Conservation (phyloP, 2,797 vertebrate species). For the Xiphophorus birchmanni region DNA sequence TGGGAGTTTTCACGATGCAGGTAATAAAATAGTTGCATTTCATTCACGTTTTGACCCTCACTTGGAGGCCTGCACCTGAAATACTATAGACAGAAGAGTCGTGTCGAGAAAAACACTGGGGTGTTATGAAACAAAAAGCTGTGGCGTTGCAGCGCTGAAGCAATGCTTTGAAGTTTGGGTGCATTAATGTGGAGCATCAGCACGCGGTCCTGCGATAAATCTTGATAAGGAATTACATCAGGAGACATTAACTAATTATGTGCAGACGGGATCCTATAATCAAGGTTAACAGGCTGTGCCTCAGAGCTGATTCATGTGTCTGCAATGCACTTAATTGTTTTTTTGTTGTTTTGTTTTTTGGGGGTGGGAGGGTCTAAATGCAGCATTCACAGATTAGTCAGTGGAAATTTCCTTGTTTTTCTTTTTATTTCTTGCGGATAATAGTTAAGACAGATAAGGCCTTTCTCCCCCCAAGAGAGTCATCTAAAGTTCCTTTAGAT, state of each 20-base stretch:
- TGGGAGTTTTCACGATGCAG: conserved; percentile 96
- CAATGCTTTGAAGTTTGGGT: conserved; percentile 60
- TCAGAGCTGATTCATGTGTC: background rate
- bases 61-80: background rate
- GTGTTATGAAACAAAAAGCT: conserved; percentile 21
- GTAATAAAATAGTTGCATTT: conserved; percentile 69
- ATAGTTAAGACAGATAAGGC: background rate
- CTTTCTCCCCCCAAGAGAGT: background rate
- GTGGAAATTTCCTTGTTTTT: background rate
- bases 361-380: background rate
- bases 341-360: background rate
- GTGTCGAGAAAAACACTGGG: conserved; percentile 1
- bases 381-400: background rate
- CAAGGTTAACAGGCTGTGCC: background rate
- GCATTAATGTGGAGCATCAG: conserved; percentile 39
- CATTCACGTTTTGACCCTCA: background rate
- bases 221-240: background rate
- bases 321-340: background rate
- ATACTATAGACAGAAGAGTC: conserved; percentile 5
- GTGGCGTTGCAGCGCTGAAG: conserved; percentile 31
- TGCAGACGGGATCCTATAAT: background rate
- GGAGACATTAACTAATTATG: background rate
- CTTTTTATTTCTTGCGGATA: background rate
- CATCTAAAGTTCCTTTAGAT: no score
- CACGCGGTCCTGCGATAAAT: background rate